Percentiles rank a stretch among this genome's conserved stretches.
Conservation (phyloP, 2,113 vertebrate genomes). For the Rousettus leschenaultii region DNA sequence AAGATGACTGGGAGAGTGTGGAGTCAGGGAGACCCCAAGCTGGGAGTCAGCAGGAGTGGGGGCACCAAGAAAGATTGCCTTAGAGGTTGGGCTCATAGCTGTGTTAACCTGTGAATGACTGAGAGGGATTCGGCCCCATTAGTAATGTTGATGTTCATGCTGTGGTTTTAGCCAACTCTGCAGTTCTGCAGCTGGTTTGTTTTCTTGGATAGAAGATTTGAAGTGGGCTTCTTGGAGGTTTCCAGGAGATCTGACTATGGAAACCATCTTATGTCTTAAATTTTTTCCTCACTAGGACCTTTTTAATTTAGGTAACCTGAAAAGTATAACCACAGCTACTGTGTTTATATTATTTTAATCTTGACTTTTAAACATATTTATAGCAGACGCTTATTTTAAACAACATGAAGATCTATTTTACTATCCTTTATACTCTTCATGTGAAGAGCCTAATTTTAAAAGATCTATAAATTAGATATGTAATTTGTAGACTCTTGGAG, state of each 20-base stretch:
- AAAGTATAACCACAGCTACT: not conserved
- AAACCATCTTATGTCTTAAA: not conserved
- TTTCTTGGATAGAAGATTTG: slow-evolving; percentile 20
- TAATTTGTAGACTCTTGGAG: slow-evolving; percentile 22
- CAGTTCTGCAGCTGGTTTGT: not conserved
- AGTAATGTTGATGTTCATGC: not conserved
- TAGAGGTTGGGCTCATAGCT: not conserved
- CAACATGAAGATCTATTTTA: slow-evolving; percentile 25
- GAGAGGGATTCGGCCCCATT: not conserved
- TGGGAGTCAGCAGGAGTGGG: not conserved
- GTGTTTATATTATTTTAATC: slow-evolving; percentile 49
- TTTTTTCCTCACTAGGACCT: not conserved
- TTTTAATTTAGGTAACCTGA: slow-evolving; percentile 28
- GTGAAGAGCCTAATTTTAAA: slow-evolving; percentile 33
- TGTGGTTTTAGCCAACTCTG: not conserved
- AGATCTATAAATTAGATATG: slow-evolving; percentile 15
- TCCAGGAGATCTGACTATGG: not conserved
- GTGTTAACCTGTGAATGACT: not conserved
- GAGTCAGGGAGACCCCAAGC: not conserved
- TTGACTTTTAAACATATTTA: slow-evolving; percentile 43
- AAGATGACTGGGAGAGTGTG: not conserved
- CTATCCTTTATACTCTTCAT: not conserved
- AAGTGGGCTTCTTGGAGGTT: not conserved
- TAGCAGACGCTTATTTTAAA: slow-evolving; percentile 45
- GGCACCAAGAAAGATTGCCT: not conserved